These are phyloP conservation scores for Rotaria magnacalcarata DNA, from an alignment of 2,888 invertebrate genomes.

Conservation along the genomic window DNA sequence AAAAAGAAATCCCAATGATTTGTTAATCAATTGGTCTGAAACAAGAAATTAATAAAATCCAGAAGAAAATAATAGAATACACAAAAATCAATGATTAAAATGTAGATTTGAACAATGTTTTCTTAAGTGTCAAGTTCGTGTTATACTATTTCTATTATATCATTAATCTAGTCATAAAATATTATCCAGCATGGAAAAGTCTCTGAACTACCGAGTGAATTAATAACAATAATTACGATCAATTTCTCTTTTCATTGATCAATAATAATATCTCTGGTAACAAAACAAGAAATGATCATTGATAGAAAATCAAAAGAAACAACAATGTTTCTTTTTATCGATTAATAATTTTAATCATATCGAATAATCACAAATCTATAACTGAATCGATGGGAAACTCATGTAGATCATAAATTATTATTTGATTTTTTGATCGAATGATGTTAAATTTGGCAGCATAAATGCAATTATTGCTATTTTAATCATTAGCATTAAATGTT, in stretches of 20 bases:
- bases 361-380: conserved; percentile 97
- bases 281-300: too few relatives aligned
- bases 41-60: too few relatives aligned
- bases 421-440: conserved; percentile 73
- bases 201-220: conserved; percentile 83
- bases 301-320: background rate
- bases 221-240: conserved; percentile 57
- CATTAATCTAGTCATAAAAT: conserved; percentile 60
- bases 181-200: conserved; percentile 89
- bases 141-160: background rate
- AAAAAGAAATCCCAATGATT: background rate
- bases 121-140: background rate
- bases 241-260: too few relatives aligned
- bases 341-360: conserved; percentile 96
- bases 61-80: too few relatives aligned
- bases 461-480: too few relatives aligned
- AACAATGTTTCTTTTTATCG: conserved; percentile 59
- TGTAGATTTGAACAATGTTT: background rate
- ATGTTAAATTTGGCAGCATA: conserved; percentile 46
- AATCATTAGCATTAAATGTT: conserved; percentile 72
- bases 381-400: conserved; percentile 80
- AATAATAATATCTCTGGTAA: too few relatives aligned
- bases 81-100: background rate
- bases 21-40: background rate
- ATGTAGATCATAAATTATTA: conserved; percentile 86